A percentile compares a stretch with the other conserved stretches of the same genome.
Evolutionary conservation across 2,797 vertebrate species (phyloP).

Genomic region (Notolepis coatsorum): DNA sequence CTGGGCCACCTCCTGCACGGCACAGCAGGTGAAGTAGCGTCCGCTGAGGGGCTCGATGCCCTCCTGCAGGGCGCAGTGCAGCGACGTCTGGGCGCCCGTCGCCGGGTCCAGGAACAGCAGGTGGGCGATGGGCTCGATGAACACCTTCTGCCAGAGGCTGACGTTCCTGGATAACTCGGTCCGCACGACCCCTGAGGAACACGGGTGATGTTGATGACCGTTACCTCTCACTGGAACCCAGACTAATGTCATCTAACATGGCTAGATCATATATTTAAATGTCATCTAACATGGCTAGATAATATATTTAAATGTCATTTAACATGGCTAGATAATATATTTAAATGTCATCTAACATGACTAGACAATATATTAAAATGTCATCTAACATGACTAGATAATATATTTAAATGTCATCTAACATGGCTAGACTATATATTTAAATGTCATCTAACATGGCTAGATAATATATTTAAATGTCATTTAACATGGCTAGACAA

Average conservation of each 20-base stretch:
- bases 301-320: too few species aligned
- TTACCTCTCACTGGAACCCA: not conserved
- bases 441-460: too few species aligned
- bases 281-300: too few species aligned
- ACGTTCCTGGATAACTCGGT: constrained; percentile 76
- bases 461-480: too few species aligned
- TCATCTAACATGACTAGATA: too few species aligned
- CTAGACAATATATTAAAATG: not conserved
- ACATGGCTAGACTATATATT: too few species aligned
- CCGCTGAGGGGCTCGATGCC: constrained; percentile 78
- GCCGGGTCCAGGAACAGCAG: constrained; percentile 78
- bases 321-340: too few species aligned
- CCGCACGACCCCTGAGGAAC: constrained; percentile 71
- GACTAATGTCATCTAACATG: too few species aligned
- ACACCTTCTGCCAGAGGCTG: constrained; percentile 77
- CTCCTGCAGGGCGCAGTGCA: constrained; percentile 80
- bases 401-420: too few species aligned
- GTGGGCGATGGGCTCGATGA: constrained; percentile 72
- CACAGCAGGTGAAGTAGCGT: constrained; percentile 76
- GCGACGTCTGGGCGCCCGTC: constrained; percentile 78
- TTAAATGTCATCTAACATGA: too few species aligned
- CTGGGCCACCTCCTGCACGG: constrained; percentile 50
- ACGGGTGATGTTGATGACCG: not conserved
- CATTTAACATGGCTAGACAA: too few species aligned
- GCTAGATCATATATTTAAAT: too few species aligned